These are phyloP conservation scores for Phasianus colchicus DNA, from an alignment of 2,113 vertebrate genomes.

Conservation along the genomic window DNA sequence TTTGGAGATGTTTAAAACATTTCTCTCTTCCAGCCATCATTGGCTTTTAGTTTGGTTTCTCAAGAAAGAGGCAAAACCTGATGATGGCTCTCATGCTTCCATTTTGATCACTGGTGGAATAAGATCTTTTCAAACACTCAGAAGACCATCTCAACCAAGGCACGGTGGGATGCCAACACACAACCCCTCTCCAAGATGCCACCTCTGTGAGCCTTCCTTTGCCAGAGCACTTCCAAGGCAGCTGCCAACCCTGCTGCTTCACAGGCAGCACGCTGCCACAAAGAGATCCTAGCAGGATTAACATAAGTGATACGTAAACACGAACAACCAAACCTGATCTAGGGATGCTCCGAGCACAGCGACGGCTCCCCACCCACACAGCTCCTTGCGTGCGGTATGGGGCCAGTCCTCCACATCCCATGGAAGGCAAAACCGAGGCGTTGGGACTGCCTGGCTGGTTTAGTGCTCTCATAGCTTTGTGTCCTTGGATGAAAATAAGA, in stretches of 20 bases:
- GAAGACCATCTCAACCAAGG: background rate
- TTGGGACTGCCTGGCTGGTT: background rate
- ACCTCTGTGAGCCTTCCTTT: background rate
- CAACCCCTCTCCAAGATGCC: background rate
- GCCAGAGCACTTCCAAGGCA: background rate
- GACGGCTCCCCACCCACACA: conserved; percentile 21
- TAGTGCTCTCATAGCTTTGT: background rate
- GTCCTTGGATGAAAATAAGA: background rate
- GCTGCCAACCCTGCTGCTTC: background rate
- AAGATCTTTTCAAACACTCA: background rate
- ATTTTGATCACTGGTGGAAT: background rate
- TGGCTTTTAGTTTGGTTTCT: background rate
- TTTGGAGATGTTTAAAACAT: conserved; percentile 21
- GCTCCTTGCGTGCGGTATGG: background rate
- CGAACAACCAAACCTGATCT: background rate
- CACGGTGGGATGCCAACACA: background rate
- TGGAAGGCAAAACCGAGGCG: background rate
- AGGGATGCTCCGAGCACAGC: conserved; percentile 3
- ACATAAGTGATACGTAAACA: conserved; percentile 14
- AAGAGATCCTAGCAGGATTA: background rate
- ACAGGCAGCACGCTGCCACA: fast-evolving
- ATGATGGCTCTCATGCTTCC: background rate
- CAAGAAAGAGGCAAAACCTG: background rate
- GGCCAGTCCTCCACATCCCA: background rate
- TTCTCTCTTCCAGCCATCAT: background rate